These are phyloP conservation scores for Cerastoderma edule DNA, from an alignment of 2,888 invertebrate genomes.

Conservation along the genomic window DNA sequence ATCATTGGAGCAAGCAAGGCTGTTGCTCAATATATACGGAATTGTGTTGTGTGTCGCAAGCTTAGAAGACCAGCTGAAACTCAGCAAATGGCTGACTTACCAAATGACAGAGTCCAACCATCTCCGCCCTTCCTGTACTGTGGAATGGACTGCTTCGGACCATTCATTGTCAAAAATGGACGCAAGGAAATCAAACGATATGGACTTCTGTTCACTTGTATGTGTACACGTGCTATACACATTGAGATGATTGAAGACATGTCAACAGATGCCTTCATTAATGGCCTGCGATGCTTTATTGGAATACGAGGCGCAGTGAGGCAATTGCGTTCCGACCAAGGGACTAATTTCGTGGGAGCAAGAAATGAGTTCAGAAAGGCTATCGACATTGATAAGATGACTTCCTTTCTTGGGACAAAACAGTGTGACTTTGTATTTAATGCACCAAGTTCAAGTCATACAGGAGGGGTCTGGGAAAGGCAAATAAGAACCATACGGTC, in stretches of 20 bases:
- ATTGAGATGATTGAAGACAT: conserved; percentile 64
- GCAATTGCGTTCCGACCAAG: conserved; percentile 61
- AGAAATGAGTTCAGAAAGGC: conserved; percentile 48
- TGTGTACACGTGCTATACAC: conserved; percentile 74
- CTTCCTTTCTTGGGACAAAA: conserved; percentile 31
- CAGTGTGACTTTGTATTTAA: conserved; percentile 39
- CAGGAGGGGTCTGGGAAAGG: conserved; percentile 66
- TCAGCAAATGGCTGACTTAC: conserved; percentile 80
- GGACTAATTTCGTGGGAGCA: conserved; percentile 69
- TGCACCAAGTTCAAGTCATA: conserved; percentile 63
- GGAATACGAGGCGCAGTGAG: conserved; percentile 58
- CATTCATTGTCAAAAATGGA: conserved; percentile 69
- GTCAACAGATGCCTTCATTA: conserved; percentile 63
- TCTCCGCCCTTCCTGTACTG: conserved; percentile 72
- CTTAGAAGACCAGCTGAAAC: conserved; percentile 52
- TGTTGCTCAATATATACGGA: conserved; percentile 58
- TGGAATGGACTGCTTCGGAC: conserved; percentile 81
- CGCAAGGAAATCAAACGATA: conserved; percentile 73
- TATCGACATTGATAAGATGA: conserved; percentile 6
- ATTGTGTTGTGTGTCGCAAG: conserved; percentile 74
- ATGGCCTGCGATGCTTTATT: conserved; percentile 58
- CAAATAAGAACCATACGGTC: conserved; percentile 58
- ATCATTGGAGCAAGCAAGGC: conserved; percentile 66
- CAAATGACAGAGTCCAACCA: conserved; percentile 69
- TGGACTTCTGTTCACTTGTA: conserved; percentile 77